Evolutionary conservation across 1,140 invertebrate genomes (phyloP), one percentile per base, ranked within the genome.

Genomic region (Lepeophtheirus salmonis): DNA sequence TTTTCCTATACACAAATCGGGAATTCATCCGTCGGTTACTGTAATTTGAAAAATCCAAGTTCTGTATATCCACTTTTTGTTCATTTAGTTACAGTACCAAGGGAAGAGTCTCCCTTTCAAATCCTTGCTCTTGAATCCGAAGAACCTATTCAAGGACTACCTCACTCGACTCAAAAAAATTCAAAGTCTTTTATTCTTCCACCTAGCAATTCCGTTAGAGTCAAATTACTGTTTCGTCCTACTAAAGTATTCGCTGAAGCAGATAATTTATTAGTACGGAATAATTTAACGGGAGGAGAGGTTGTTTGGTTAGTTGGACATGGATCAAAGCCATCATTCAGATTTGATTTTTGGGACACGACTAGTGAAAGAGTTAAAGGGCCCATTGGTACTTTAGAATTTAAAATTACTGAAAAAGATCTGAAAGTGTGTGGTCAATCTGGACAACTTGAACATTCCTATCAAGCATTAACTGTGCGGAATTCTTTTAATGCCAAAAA

Each of bases 251-350:
- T 63, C 70, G 54, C 63, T 30, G n/a, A 48, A 50, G n/a, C n/a
- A n/a, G n/a, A n/a, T 21, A 30, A 16, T 14, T 48, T 68, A 49
- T 50, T 67, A 64, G 69, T 65, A 70, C 84, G 90, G 66, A 97
- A 95, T 71, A 97, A 97, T 71, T 75, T 97, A 64, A 97, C 91
- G 0, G 81, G 89, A 51, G 73, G 96, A 64, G 91, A 97, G 72
- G 79, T 81, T 14, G 71, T 94, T 13, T 79, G 82, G 64, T 67
- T 97, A 23, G 79, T 79, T 52, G 90, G 89, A 0, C 77, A 83
- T 65, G 89, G 88, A 13, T 86, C 84, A 0, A 71, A 80, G 64
- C 86, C 89, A 10, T 41, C 30, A 10, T 41, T 41, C 30, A 41
- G 6, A 6, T n/a, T 41, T 41, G 30, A 41, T 41, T 41, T 10